These are phyloP conservation scores for Gastracanthus pulcherrimus DNA, from an alignment of 2,888 invertebrate genomes.

Conservation along the genomic window DNA sequence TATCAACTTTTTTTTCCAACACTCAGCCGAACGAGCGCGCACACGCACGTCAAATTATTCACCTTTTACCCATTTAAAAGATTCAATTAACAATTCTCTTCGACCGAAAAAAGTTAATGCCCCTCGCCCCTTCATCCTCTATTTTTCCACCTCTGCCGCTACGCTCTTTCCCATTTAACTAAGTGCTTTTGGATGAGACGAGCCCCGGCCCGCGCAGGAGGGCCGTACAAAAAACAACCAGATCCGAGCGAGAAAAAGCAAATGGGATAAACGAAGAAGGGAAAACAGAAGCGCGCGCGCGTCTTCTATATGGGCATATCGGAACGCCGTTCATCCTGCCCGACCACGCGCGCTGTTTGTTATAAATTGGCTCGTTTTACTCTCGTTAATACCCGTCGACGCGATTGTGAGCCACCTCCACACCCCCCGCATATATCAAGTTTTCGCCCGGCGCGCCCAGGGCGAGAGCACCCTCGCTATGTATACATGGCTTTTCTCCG, in stretches of 20 bases:
- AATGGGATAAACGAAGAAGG: neutral
- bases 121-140: neutral
- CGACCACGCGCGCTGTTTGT: slow-evolving; percentile 14
- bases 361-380: slow-evolving; percentile 42
- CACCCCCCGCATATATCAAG: neutral
- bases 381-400: slow-evolving; percentile 22
- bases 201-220: neutral
- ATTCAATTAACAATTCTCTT: slow-evolving; percentile 46
- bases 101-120: slow-evolving; percentile 28
- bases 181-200: slow-evolving; percentile 39
- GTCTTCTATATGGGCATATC: slow-evolving; percentile 3
- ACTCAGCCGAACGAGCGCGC: neutral
- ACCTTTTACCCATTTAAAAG: neutral
- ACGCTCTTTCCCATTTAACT: slow-evolving; percentile 27
- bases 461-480: neutral
- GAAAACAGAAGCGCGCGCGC: neutral
- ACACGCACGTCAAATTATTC: slow-evolving; percentile 1
- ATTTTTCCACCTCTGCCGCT: neutral
- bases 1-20: neutral
- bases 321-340: neutral
- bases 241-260: neutral
- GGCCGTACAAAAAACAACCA: neutral
- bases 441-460: slow-evolving; percentile 1
- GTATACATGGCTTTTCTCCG: neutral
- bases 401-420: neutral